phyloP scores from a whole-genome alignment of 2,888 invertebrate species.

The Norana najaformis region DNA sequence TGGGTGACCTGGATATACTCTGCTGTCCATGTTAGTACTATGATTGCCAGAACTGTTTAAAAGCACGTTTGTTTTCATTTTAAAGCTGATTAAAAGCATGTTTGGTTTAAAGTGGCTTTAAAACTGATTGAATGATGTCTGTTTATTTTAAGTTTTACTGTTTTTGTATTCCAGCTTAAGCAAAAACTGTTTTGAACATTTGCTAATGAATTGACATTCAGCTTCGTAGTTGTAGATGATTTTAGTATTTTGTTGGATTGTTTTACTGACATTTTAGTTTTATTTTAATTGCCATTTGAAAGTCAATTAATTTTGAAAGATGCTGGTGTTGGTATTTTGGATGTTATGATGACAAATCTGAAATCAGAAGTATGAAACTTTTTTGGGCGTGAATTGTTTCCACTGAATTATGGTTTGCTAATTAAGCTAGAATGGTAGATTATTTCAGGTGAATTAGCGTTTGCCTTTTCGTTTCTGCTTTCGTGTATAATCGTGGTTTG shows the following conservation, averaged over 20 bases:
- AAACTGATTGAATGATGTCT: not conserved
- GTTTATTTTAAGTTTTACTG: not conserved
- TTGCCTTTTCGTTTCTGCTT: not conserved
- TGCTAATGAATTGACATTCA: not conserved
- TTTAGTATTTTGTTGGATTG: not conserved
- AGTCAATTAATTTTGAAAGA: not conserved
- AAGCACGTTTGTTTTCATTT: not conserved
- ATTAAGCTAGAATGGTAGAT: not conserved
- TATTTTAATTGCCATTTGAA: not conserved
- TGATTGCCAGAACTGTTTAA: not conserved
- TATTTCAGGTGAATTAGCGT: not conserved
- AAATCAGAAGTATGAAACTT: not conserved
- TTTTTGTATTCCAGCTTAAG: no score
- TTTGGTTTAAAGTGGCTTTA: not conserved
- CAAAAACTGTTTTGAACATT: not conserved
- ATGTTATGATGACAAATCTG: not conserved
- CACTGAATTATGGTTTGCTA: not conserved
- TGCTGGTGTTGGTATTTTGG: no score
- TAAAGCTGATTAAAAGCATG: not conserved
- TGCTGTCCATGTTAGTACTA: not conserved
- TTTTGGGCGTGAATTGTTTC: not conserved
- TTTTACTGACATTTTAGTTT: not conserved
- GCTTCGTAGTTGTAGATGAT: not conserved
- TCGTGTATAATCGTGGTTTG: conserved; percentile 1
- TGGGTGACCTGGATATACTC: not conserved